Percentiles rank a stretch among this genome's conserved stretches.
Conservation (phyloP, 2,797 vertebrate genomes). For the Helarctos malayanus region DNA sequence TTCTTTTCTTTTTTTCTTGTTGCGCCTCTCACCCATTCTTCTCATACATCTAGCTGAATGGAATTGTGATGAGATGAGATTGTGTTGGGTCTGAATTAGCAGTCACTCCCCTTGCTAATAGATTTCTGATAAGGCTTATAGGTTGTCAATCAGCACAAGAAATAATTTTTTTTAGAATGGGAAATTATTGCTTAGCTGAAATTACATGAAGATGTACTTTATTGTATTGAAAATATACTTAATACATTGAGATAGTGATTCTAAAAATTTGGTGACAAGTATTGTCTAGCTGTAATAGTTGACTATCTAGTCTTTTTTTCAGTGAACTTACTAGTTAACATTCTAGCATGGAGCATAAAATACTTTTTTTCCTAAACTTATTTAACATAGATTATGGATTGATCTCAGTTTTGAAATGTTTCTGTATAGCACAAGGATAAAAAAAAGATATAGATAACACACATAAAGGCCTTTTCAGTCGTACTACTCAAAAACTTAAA, state of each 20-base stretch:
- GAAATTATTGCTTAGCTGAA: constrained; percentile 16
- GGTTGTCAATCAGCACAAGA: constrained; percentile 31
- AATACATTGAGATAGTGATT: constrained; percentile 39
- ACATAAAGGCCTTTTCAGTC: neutral
- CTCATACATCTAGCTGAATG: neutral
- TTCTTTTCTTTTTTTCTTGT: neutral
- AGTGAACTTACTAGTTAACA: constrained; percentile 34
- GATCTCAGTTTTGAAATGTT: constrained; percentile 20
- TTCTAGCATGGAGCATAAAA: constrained; percentile 31
- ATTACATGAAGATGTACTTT: constrained; percentile 31
- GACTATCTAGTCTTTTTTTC: constrained; percentile 20
- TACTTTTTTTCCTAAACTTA: neutral
- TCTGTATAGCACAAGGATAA: neutral
- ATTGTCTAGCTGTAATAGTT: constrained; percentile 33
- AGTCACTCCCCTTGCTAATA: neutral
- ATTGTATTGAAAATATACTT: constrained; percentile 46
- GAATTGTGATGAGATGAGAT: neutral
- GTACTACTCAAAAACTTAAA: constrained; percentile 29
- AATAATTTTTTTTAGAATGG: neutral
- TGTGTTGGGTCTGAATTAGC: neutral
- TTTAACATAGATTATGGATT: constrained; percentile 1
- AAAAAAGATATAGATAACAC: neutral
- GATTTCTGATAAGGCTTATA: constrained; percentile 50
- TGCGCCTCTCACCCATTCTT: neutral
- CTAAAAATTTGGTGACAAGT: constrained; percentile 38